phyloP scores from a whole-genome alignment of 2,888 invertebrate species.

The Macaria notata region DNA sequence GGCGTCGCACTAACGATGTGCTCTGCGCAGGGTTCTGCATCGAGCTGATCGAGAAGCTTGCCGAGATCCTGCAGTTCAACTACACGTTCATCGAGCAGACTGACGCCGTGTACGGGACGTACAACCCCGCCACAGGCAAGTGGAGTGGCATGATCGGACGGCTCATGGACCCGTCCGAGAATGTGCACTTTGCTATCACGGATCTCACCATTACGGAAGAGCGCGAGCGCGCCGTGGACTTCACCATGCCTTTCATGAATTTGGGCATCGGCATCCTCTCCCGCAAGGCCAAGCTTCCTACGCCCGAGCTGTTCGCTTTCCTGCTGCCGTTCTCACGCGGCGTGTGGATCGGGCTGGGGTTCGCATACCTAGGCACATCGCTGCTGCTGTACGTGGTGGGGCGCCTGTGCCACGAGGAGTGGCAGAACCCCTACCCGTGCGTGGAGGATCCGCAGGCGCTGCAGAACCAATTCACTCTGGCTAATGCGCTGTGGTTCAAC shows the following conservation, averaged over 20 bases:
- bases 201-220: conserved; percentile 95
- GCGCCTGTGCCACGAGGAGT: conserved; percentile 92
- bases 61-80: conserved; percentile 88
- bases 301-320: conserved; percentile 95
- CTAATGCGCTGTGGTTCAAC: conserved; percentile 95
- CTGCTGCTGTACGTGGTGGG: conserved; percentile 91
- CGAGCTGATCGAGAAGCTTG: conserved; percentile 91
- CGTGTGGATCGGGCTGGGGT: conserved; percentile 91
- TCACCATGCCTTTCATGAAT: conserved; percentile 98
- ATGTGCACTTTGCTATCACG: conserved; percentile 94
- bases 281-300: conserved; percentile 90
- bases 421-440: conserved; percentile 94
- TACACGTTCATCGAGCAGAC: conserved; percentile 89
- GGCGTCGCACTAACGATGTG: no score
- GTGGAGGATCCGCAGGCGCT: conserved; percentile 90
- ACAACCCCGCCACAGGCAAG: conserved; percentile 77
- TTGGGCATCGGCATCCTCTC: conserved; percentile 95
- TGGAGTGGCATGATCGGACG: conserved; percentile 89
- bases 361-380: conserved; percentile 92
- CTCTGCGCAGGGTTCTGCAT: conserved; percentile 88
- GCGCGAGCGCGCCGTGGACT: conserved; percentile 94
- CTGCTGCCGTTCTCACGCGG: conserved; percentile 92
- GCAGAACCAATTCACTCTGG: conserved; percentile 92
- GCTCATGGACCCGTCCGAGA: conserved; percentile 85
- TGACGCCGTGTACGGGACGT: conserved; percentile 86